Conservation (phyloP, 2,797 vertebrate genomes). For the Pseudochaenichthys georgianus region DNA sequence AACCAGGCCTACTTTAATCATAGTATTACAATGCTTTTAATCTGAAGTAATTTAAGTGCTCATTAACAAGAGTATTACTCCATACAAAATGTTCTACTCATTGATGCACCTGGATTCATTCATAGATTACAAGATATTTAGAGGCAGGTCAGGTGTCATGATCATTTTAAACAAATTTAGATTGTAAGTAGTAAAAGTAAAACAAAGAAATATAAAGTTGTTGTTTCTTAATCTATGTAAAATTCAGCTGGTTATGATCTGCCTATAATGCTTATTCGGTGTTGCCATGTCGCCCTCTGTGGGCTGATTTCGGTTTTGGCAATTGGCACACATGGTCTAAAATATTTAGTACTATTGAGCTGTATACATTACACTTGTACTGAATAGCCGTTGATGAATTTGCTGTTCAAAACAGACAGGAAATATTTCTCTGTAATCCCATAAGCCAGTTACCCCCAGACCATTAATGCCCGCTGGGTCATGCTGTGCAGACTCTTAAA, state of each 20-base stretch:
- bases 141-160: background rate
- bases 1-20: background rate
- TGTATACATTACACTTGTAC: background rate
- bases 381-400: background rate
- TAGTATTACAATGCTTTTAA: background rate
- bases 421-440: slow-evolving; percentile 41
- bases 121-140: background rate
- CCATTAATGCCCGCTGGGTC: background rate
- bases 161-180: background rate
- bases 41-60: background rate
- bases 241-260: slow-evolving; percentile 1
- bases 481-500: background rate
- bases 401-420: slow-evolving; percentile 23
- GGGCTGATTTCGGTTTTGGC: slow-evolving; percentile 45
- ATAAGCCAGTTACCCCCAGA: slow-evolving; percentile 45
- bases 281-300: slow-evolving; percentile 79
- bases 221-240: background rate
- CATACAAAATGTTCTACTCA: background rate
- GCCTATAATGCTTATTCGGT: slow-evolving; percentile 11
- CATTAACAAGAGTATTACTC: no score
- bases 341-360: background rate
- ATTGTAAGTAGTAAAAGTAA: background rate
- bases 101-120: background rate
- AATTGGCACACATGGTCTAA: background rate
- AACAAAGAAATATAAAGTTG: background rate